Evolutionary conservation across 2,888 invertebrate species (phyloP).

Genomic region (Amorpha juglandis): DNA sequence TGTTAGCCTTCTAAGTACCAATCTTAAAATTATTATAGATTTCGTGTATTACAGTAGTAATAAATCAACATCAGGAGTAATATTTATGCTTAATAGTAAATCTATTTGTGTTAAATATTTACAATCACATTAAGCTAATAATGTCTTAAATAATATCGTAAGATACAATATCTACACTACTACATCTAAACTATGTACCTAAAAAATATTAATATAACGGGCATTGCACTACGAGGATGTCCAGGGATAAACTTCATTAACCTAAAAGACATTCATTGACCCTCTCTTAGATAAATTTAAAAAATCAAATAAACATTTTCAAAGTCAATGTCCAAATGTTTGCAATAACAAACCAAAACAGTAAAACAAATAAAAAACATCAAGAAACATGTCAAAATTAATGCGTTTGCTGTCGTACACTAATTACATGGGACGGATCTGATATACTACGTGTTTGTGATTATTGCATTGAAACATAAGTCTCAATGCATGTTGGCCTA

Average conservation of each 20-base stretch:
- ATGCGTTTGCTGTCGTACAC: slow-evolving; percentile 3
- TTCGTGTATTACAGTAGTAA: no score
- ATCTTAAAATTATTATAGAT: no score
- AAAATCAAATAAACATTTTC: neutral
- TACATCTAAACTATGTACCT: neutral
- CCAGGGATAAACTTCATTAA: neutral
- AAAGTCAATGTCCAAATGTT: neutral
- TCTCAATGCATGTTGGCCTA: slow-evolving; percentile 33
- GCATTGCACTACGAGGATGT: neutral
- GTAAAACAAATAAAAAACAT: slow-evolving; percentile 7
- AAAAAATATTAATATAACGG: neutral
- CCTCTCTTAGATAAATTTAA: neutral
- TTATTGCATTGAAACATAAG: slow-evolving; percentile 26
- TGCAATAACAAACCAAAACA: slow-evolving; percentile 4
- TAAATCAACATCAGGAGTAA: no score
- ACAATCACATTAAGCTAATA: no score
- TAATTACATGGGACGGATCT: slow-evolving; percentile 20
- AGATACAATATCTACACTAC: no score
- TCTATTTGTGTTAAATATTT: no score
- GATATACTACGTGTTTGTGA: neutral
- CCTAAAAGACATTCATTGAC: neutral
- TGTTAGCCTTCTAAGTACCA: no score
- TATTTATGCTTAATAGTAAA: no score
- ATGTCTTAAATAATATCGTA: no score
- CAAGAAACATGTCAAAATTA: slow-evolving; percentile 10